Evolutionary conservation across 2,888 invertebrate genomes (phyloP), one percentile per base, ranked within the genome.

Genomic region (Chromoteleia sp.): DNA sequence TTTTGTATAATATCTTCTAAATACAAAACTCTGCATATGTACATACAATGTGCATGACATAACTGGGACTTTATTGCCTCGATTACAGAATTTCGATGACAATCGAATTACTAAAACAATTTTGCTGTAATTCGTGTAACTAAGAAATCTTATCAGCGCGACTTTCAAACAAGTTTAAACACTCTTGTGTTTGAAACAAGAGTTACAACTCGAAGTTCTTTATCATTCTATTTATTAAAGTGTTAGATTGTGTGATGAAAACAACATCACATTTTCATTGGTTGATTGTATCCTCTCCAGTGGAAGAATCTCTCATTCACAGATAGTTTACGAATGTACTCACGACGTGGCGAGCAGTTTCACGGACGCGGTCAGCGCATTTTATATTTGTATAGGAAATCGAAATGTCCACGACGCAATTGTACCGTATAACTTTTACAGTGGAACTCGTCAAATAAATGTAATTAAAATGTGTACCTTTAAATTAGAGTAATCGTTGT

Each of bases 341-440:
- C 15, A 61, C 73, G 52, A 73, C 61, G 61, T 73, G 58, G 73
- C 61, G 52, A 61, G 1, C 71, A 61, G 71, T 70, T 25, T 52
- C 71, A 39, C 61, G 14, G 39, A 25, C 48, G 25, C 56, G 54
- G 19, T 17, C 43, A 43, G 54, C 50, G 52, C 17, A 50, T 29
- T 15, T n/a, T n/a, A 12, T 67, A 36, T 41, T 58, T 36, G 4
- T 50, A 8, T 14, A 14, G 41, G 14, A 14, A 14, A 41, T 41
- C 36, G 14, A 14, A 39, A 50, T 50, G 19, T 8, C 10, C 1
- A 19, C 10, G 14, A 6, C 6, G 41, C 6, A 14, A 15, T 7
- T 15, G 14, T 41, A 4, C 0, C 41, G 6, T 14, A 41, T 41
- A 8, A 15, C 2, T 15, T 41, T 41, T 41, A 14, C 15, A 6